phyloP scores from a whole-genome alignment of 2,113 vertebrate genomes.

The Sinocyclocheilus maitianheensis region DNA sequence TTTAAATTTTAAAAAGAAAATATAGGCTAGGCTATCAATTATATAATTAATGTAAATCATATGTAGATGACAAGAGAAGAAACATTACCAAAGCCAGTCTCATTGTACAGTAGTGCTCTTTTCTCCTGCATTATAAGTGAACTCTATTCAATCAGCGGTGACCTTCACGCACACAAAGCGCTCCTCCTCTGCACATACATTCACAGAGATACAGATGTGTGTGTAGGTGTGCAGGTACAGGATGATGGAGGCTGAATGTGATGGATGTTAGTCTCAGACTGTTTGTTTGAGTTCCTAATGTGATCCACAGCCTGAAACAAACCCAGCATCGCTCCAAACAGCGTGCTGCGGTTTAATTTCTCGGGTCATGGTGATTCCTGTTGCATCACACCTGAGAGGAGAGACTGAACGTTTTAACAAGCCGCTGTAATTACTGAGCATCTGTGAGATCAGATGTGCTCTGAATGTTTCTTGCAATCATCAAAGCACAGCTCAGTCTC shows the following conservation, averaged over 20 bases:
- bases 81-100: neutral
- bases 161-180: neutral
- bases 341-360: no score
- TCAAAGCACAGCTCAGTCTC: no score
- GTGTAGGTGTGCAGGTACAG: neutral
- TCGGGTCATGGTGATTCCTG: no score
- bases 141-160: neutral
- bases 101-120: neutral
- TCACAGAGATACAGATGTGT: neutral
- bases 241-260: no score
- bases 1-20: no score
- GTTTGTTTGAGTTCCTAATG: neutral
- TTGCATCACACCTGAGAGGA: no score
- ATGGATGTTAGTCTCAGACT: neutral
- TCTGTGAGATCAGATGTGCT: no score
- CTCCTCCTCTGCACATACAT: neutral
- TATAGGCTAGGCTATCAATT: neutral
- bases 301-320: neutral
- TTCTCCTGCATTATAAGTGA: neutral
- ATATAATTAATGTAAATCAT: neutral
- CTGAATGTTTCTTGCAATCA: no score
- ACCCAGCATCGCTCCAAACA: neutral
- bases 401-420: no score
- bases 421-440: no score
- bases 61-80: neutral